A percentile compares a stretch with the other conserved stretches of the same genome.
phyloP scores from a whole-genome alignment of 2,113 vertebrate species.

The Alethe castanea region DNA sequence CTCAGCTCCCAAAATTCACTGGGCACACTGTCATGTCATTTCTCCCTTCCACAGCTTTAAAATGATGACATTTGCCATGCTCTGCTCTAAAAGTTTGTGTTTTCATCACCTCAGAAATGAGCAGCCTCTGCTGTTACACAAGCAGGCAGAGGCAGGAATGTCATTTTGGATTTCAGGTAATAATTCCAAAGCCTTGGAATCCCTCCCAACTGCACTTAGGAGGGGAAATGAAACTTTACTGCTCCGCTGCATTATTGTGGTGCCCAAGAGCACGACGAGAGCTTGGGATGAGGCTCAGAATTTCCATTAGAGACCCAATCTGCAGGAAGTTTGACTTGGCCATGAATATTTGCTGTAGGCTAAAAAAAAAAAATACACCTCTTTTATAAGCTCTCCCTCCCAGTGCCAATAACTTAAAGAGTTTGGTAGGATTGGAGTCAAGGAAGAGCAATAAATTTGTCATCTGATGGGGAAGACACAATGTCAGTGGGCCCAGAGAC shows the following conservation, averaged over 20 bases:
- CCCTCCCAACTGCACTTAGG: slow-evolving; percentile 42
- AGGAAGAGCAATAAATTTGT: slow-evolving; percentile 24
- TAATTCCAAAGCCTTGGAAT: slow-evolving; percentile 15
- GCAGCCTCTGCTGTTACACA: not conserved
- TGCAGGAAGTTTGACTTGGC: slow-evolving; percentile 54
- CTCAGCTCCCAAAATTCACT: not conserved
- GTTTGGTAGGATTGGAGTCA: not conserved
- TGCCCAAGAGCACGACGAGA: not conserved
- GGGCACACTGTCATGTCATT: not conserved
- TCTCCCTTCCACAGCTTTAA: not conserved
- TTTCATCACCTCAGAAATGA: not conserved
- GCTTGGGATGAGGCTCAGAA: slow-evolving; percentile 20
- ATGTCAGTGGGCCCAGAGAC: not conserved
- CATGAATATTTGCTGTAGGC: not conserved
- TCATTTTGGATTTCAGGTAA: not conserved
- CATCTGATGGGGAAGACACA: not conserved
- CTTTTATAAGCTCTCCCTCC: slow-evolving; percentile 12
- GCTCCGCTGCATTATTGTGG: not conserved
- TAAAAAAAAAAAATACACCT: not conserved
- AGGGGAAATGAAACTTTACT: slow-evolving; percentile 51
- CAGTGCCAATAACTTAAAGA: slow-evolving; percentile 3
- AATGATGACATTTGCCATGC: not conserved
- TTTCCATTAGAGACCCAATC: slow-evolving; percentile 29
- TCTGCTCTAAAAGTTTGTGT: not conserved
- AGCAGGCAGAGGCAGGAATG: not conserved